Base-by-base conservation (phyloP, 2,113 vertebrate species). In the Spilogale gracilis region DNA sequence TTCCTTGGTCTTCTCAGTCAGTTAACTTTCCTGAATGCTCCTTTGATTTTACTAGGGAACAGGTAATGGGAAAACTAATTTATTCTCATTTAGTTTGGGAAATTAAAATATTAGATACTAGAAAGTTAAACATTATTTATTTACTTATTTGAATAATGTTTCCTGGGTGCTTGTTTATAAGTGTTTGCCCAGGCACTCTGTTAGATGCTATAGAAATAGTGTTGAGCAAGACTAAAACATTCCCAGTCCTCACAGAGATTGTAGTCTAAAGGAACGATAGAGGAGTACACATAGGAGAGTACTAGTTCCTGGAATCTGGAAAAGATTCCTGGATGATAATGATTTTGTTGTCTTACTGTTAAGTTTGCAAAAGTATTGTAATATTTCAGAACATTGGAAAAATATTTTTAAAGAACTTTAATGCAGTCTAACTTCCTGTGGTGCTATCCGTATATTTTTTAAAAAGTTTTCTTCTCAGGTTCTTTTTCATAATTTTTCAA, bases 11-110 rank as follows among this genome's bases (percentile, higher is more conserved):
- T 80, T 43, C 89, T 71, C 97, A 97, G 90, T 73, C 95, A 88
- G 85, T 23, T 8, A 27, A 5, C 69, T 88, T 76, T 91, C 74
- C 94, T 38, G 82, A 74, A 10, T 48, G 84, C 98, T 98, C 98
- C 38, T 76, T 54, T 67, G 98, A 98, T 13, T 97, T 98, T 30
- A 85, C 95, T 90, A 99, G 95, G 97, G 99, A 99, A 95, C 98
- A 99, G 99, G 99, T 99, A 98, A 98, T 86, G 43, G 61, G 8
- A 93, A 97, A 76, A 25, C 73, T 83, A 54, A 25, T 92, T 83
- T 50, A 67, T 79, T 81, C 32, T 32, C 21, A 32, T 65, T 94
- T 50, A 45, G 3, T 88, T 79, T 78, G 9, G 91, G 30, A 58
- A 93, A 20, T 76, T 96, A 84, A 96, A 63, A 60, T 82, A 16